Base-by-base conservation (phyloP, 2,113 vertebrate genomes). In the Gnathonemus longibarbis region DNA sequence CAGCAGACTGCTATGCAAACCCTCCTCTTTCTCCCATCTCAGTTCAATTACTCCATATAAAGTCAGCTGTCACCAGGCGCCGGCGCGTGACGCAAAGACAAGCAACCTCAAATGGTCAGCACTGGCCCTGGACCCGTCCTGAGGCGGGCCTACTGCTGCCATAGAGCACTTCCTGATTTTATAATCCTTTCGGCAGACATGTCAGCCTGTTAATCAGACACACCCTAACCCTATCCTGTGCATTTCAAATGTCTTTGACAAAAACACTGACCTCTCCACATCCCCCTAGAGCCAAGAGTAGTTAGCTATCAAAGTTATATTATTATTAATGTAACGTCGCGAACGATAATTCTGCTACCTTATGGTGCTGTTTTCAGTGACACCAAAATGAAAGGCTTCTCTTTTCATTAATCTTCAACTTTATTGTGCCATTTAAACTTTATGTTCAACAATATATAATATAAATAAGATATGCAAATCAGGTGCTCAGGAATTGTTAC, bases 1-100 rank as follows among this genome's bases (percentile, higher is more conserved):
- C 88, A 83, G 74, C 80, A 62, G 50, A 62, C 80, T 89, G 89
- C 39, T 48, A 58, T 85, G 52, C 89, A 89, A 89, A 50, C 77
- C 53, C 21, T 31, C 77, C 89, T 66, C n/a, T 13, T 62, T 39
- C 27, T 39, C 80, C 87, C 35, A 46, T 46, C 39, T 42, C 56
- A 88, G 35, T 88, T 88, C 52, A 88, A 46, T 88, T 58, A 66
- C 56, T 42, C 10, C 53, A 66, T 21, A 88, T 46, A 27, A 62
- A 66, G 87, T 58, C 87, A 62, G 87, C 21, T 88, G 87, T 88
- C 87, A 42, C 27, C n/a, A 45, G 56, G 49, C 10, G 24, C 49
- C 13, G 49, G 13, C 39, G 11, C 31, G 49, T 66, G 35, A 56
- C 21, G 9, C 52, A 88, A 24, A 58, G 31, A 62, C 27, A 3